Percentiles rank a stretch among this genome's conserved stretches.
Conservation (phyloP, 2,113 vertebrate genomes). For the Ardeotis arabs region DNA sequence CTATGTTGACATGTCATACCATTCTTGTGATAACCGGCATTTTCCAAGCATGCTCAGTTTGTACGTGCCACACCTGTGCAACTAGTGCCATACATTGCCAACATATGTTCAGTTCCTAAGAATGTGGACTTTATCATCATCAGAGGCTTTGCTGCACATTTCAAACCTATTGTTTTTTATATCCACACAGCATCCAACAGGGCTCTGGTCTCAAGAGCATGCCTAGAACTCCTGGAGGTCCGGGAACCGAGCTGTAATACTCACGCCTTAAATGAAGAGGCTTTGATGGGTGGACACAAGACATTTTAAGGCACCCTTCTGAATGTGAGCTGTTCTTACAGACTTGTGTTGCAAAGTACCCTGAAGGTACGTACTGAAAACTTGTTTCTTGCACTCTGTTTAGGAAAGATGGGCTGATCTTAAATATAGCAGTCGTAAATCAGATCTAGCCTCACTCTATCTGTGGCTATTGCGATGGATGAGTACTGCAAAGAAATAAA, state of each 20-base stretch:
- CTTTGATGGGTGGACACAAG: background rate
- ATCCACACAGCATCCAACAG: accelerated
- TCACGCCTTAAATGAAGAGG: background rate
- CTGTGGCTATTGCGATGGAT: background rate
- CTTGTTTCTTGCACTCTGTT: background rate
- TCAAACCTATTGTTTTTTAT: background rate
- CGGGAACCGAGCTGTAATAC: accelerated
- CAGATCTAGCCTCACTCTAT: background rate
- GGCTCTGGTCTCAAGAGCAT: background rate
- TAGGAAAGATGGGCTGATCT: background rate
- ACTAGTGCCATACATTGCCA: background rate
- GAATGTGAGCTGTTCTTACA: background rate
- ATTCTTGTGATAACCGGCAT: background rate
- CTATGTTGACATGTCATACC: background rate
- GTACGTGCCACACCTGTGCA: background rate
- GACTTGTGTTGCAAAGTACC: background rate
- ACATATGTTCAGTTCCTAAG: background rate
- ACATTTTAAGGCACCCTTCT: background rate
- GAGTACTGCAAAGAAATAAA: background rate
- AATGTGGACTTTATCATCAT: background rate
- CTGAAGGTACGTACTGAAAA: background rate
- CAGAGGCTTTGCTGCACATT: background rate
- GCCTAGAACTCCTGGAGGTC: background rate
- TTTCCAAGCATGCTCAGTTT: background rate
- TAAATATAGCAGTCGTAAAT: background rate